phyloP scores from a whole-genome alignment of 2,888 invertebrate genomes.

The Amorpha juglandis region DNA sequence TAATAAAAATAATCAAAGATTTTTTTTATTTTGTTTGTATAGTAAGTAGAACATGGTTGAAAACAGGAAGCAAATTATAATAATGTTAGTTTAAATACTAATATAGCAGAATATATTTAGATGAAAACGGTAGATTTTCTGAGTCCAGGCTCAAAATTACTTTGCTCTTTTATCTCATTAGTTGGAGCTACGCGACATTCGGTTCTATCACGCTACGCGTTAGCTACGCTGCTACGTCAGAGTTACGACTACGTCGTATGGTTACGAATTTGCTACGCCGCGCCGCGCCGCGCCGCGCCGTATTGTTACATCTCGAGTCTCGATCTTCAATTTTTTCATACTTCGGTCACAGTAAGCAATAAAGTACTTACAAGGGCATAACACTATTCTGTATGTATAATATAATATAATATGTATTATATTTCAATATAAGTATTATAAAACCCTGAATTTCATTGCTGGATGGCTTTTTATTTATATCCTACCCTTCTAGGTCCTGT shows the following conservation, averaged over 20 bases:
- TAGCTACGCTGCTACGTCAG: neutral
- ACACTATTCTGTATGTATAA: neutral
- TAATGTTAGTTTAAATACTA: neutral
- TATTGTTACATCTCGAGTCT: neutral
- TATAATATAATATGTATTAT: neutral
- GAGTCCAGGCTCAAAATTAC: neutral
- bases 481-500: no score
- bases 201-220: neutral
- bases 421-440: no score
- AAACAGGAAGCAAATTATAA: no score
- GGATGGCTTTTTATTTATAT: no score
- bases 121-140: neutral
- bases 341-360: neutral
- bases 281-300: no score
- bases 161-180: constrained; percentile 1
- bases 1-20: no score
- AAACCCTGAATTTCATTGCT: no score
- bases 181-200: neutral
- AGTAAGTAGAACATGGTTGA: no score
- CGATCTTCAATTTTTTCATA: neutral
- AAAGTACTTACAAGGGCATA: neutral
- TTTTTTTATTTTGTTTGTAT: no score
- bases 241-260: neutral
- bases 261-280: no score
- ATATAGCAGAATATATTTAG: neutral